A percentile compares a stretch with the other conserved stretches of the same genome.
phyloP scores from a whole-genome alignment of 2,113 vertebrate genomes.

The Sinocyclocheilus rhinocerous region DNA sequence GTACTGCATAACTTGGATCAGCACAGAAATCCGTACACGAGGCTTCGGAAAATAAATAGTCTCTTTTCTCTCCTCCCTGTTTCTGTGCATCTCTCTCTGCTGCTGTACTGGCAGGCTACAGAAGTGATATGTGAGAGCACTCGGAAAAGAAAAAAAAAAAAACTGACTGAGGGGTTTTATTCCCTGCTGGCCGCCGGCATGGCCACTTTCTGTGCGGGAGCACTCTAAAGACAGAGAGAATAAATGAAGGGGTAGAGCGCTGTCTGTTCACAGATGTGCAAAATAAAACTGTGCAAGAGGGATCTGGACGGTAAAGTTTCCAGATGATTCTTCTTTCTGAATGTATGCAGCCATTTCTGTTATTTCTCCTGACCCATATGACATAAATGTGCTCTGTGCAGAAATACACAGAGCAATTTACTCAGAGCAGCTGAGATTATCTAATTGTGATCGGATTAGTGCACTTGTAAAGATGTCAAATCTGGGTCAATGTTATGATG shows the following conservation, averaged over 20 bases:
- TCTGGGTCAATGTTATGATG: no score
- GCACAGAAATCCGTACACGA: background rate
- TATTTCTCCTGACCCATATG: background rate
- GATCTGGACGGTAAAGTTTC: conserved; percentile 7
- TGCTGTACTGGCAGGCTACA: conserved; percentile 27
- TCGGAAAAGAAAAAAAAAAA: conserved; percentile 1
- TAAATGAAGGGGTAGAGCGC: background rate
- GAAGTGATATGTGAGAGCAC: conserved; percentile 30
- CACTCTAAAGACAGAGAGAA: background rate
- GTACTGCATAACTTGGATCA: background rate
- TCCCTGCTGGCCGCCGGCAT: conserved; percentile 19
- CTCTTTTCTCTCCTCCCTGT: background rate
- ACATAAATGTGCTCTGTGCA: background rate
- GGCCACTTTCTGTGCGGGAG: conserved; percentile 17
- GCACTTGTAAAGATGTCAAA: no score
- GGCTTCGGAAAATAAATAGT: conserved; percentile 20
- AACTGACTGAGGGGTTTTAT: conserved; percentile 36
- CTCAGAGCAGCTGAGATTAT: background rate
- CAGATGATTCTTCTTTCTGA: background rate
- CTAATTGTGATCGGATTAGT: no score
- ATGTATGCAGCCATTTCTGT: background rate
- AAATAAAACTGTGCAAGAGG: background rate
- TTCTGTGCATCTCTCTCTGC: background rate
- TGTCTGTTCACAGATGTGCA: conserved; percentile 1
- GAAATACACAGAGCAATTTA: background rate